Conservation (phyloP, 1,140 invertebrate species). For the Antheraea mylitta region DNA sequence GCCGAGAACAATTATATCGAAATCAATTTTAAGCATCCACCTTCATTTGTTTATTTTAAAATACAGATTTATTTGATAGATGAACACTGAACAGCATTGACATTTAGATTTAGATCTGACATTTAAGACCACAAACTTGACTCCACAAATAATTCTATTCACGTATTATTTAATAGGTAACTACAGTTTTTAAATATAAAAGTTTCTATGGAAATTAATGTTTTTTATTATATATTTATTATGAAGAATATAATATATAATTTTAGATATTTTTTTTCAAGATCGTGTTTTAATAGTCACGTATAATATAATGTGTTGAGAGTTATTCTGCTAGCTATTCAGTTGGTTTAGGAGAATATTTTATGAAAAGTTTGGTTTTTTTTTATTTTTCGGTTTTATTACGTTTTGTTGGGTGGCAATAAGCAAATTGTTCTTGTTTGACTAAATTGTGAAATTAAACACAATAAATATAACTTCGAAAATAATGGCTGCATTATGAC, state of each 20-base stretch:
- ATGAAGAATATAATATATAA: too few species aligned
- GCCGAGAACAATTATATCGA: not conserved
- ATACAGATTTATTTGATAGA: not conserved
- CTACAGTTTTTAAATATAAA: not conserved
- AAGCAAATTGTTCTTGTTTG: too few species aligned
- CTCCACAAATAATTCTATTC: not conserved
- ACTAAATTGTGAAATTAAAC: too few species aligned
- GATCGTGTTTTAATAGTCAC: not conserved
- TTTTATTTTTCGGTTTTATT: not conserved
- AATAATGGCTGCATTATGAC: too few species aligned
- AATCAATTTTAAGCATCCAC: not conserved
- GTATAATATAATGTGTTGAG: too few species aligned
- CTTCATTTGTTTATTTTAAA: not conserved
- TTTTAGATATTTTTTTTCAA: too few species aligned
- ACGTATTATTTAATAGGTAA: not conserved
- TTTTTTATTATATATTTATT: not conserved
- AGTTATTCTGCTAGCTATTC: not conserved
- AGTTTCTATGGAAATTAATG: not conserved
- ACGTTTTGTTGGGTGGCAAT: not conserved
- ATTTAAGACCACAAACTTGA: not conserved
- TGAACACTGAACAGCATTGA: slow-evolving; percentile 1
- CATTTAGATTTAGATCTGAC: slow-evolving; percentile 3
- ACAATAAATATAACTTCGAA: too few species aligned
- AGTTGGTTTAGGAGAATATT: not conserved
- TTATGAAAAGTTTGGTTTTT: not conserved